These are phyloP conservation scores for Synchiropus splendidus DNA, from an alignment of 2,113 vertebrate genomes.

Conservation along the genomic window DNA sequence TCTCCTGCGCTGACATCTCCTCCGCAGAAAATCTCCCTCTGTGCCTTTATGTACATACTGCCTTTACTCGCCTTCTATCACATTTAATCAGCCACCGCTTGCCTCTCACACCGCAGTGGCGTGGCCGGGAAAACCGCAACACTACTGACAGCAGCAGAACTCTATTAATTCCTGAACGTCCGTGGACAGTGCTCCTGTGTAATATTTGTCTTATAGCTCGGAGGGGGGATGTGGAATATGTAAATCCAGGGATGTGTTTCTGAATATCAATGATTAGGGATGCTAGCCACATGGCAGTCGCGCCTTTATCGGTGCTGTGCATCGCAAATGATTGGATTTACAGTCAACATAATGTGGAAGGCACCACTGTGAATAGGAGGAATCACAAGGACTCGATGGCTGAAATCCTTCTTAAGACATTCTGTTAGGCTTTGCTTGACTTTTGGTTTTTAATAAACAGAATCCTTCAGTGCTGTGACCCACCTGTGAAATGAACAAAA, in stretches of 20 bases:
- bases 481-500: too few relatives aligned
- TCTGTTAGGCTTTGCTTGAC: too few relatives aligned
- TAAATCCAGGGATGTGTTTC: slow-evolving; percentile 49
- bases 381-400: too few relatives aligned
- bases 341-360: slow-evolving; percentile 1
- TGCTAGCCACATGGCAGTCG: slow-evolving; percentile 21
- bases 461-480: too few relatives aligned
- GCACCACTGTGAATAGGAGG: background rate
- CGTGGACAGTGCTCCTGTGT: slow-evolving; percentile 34
- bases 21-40: slow-evolving; percentile 50
- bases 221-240: slow-evolving; percentile 29
- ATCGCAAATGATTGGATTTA: slow-evolving; percentile 11
- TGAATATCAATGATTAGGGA: slow-evolving; percentile 43
- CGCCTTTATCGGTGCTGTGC: slow-evolving; percentile 24
- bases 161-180: slow-evolving; percentile 58
- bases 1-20: slow-evolving; percentile 53
- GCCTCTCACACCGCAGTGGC: slow-evolving; percentile 29
- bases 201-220: slow-evolving; percentile 60
- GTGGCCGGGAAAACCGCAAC: slow-evolving; percentile 47
- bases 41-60: slow-evolving; percentile 54
- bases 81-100: slow-evolving; percentile 60
- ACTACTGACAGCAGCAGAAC: slow-evolving; percentile 47
- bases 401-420: too few relatives aligned
- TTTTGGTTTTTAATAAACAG: too few relatives aligned
- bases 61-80: slow-evolving; percentile 54